Percentiles rank a stretch among this genome's conserved stretches.
phyloP scores from a whole-genome alignment of 2,113 vertebrate genomes.

The Dissostichus mawsoni region DNA sequence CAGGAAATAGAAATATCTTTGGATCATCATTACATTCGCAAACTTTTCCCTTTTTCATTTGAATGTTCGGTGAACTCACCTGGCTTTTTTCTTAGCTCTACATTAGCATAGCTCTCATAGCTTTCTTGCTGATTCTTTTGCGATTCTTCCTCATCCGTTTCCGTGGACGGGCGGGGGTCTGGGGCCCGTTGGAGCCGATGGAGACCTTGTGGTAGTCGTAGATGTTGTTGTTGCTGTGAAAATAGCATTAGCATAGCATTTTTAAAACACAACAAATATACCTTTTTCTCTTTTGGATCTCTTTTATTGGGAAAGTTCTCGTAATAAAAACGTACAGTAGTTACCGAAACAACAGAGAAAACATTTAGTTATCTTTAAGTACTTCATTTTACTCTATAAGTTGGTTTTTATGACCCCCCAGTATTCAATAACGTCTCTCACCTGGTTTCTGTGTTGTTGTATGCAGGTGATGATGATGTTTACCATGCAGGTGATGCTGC shows the following conservation, averaged over 20 bases:
- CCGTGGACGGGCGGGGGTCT: constrained; percentile 60
- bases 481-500: constrained; percentile 50
- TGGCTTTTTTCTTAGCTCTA: constrained; percentile 54
- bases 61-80: constrained; percentile 56
- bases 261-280: too few species aligned
- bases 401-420: not conserved
- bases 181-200: constrained; percentile 34
- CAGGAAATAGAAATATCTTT: too few species aligned
- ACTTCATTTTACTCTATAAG: not conserved
- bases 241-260: not conserved
- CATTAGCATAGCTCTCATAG: constrained; percentile 87
- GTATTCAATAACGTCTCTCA: constrained; percentile 12
- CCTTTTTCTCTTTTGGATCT: not conserved
- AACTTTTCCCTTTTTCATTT: not conserved
- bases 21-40: too few species aligned
- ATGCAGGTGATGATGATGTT: constrained; percentile 69
- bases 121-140: constrained; percentile 85
- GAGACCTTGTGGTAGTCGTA: constrained; percentile 48
- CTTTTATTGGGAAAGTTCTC: not conserved
- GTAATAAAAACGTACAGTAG: not conserved
- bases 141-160: constrained; percentile 80
- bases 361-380: not conserved
- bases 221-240: constrained; percentile 64
- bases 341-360: not conserved
- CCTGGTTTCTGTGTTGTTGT: constrained; percentile 77